Base-by-base conservation (phyloP, 92 coral and sea anemone species). In the Paramuricea clavata region DNA sequence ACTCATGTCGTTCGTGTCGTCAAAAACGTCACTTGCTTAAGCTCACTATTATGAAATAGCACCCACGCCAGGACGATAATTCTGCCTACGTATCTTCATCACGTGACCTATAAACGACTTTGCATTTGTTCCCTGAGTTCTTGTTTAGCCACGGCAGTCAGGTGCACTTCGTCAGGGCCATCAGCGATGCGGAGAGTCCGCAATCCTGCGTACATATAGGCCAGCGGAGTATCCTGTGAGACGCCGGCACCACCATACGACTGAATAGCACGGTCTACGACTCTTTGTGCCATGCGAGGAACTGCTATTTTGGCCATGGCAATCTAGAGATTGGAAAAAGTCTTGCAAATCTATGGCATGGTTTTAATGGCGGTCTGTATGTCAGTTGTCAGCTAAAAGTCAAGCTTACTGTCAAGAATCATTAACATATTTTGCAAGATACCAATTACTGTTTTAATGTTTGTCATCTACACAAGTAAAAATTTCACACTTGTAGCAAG, bases 111-210 rank as follows among this genome's bases (percentile, higher is more conserved):
- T 6, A 79, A 54, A 56, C 27, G 84, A 57, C 84, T 79, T 25
- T 79, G 33, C 33, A 79, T 27, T 49, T 88, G 88, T 71, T 93
- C 86, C 64, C 86, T 84, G 13, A 97, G 92, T 27, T 97, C 99
- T 70, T 86, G 81, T 87, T 95, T 97, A 13, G 99, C 99, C 19
- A 97, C 92, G 1, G 97, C 94, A 42, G 96, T 96, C 87, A 97
- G 82, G 76, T 97, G 99, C 19, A 97, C 99, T 81, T 97, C 99
- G 84, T 97, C 99, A 31, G 99, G 99, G 35, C 99, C 99, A 86
- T 97, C 99, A 19, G 99, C 99, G 42, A 97, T 95, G 22, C 99
- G 94, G 60, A 97, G 90, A 26, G 94, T 81, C 80, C 99, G 95
- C 41, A 89, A 87, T 0, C 64, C 67, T n/a, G 93, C 56, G 70